Evolutionary conservation across 2,888 invertebrate species (phyloP), one percentile per base, ranked within the genome.

Genomic region (Trachelus stipa): DNA sequence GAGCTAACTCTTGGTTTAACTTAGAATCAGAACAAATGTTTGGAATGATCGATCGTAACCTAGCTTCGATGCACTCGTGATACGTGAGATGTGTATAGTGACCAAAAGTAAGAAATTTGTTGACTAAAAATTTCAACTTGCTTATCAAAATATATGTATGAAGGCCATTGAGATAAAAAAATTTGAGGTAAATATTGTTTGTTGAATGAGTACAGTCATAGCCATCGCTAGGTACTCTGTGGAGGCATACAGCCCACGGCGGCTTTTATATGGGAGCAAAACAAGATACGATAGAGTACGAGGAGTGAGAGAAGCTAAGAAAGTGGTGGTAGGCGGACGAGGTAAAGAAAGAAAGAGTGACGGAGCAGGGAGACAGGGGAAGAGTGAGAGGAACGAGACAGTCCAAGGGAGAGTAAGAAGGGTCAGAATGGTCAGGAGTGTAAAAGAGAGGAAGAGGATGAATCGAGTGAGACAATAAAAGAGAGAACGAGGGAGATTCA

Each of bases 191-290:
- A 23, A 23, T 56, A 23, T 56, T 56, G 56, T 56, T 56, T 9
- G 56, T 56, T 9, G 9, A 2, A 56, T 23, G 23, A 56, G 71
- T 71, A 71, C 12, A 11, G 34, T 12, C 12, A 33, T 33, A 71
- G 71, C 84, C 77, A 73, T 81, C 82, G 81, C 86, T 83, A 81
- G 80, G 77, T 81, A 30, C 73, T 83, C 83, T 84, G 83, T 84
- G 85, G 81, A 83, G 81, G 83, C 85, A 81, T 78, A 83, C 84
- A 85, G 82, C 83, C 85, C 82, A 82, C 86, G 83, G 81, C 81
- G 84, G 78, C 83, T 83, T 85, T 86, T 85, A 81, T 83, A 76
- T 80, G 81, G 82, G 79, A 80, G 83, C 81, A 84, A 85, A 85
- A 83, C 79, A 77, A 76, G 79, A 80, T 80, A 76, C 79, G 81